Base-by-base conservation (phyloP, 1,140 invertebrate genomes). In the Calliphora vicina region DNA sequence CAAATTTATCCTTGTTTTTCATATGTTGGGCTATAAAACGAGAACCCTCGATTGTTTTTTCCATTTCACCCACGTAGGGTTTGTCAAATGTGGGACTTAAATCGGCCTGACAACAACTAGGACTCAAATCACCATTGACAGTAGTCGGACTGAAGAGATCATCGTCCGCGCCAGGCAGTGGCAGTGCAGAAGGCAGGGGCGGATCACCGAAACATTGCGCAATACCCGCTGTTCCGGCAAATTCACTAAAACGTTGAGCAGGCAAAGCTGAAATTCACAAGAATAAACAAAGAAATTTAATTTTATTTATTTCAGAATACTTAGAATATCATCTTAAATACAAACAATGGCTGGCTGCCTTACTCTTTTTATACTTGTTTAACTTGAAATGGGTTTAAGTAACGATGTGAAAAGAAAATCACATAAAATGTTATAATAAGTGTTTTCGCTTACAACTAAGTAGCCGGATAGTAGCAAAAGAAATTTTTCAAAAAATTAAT, bases 21-120 rank as follows among this genome's bases (percentile, higher is more conserved):
- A 97, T 96, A 91, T 97, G 97, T 91, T 98, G 97, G 89, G 97
- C 97, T 91, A 98, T 97, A 91, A 98, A 98, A 90, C 95, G 94
- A 72, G 97, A 96, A 85, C 96, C 96, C 90, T 96, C 95, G 89
- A 97, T 95, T 86, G 96, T 96, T 89, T 96, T 96, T 91, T 97
- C 96, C 93, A 96, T 95, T 90, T 96, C 95, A 87, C 94, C 93
- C 81, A 95, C 92, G 83, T 92, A 93, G 80, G 95, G 93, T 90
- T 94, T 95, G 87, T 96, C 95, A 88, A 96, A 95, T 84, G 95
- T 95, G 27, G 95, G 95, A 91, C 95, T 96, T 82, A 93, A 92
- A 87, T 96, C 95, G 84, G 93, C 86, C 81, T 87, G 88, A 88
- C 92, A 91, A 86, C 92, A 91, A 81, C 90, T 90, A 17, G 90